phyloP scores from a whole-genome alignment of 2,797 vertebrate genomes.

The Agapornis canus region DNA sequence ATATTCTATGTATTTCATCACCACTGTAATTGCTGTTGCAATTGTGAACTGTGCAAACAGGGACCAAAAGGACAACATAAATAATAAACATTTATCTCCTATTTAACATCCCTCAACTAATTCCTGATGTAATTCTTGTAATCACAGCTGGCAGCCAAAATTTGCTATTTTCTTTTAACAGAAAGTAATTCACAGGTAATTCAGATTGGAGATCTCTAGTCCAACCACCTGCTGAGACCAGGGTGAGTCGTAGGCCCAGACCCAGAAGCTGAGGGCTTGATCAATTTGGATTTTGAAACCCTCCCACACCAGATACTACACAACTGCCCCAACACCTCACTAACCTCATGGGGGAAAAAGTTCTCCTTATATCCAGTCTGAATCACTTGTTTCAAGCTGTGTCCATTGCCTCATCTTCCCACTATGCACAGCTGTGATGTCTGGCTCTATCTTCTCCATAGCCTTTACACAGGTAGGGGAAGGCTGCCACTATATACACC shows the following conservation, averaged over 20 bases:
- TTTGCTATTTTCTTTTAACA: not conserved
- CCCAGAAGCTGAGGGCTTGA: not conserved
- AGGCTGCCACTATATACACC: not conserved
- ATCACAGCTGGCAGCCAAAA: not conserved
- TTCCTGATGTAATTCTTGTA: not conserved
- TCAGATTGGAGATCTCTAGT: not conserved
- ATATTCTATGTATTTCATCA: not conserved
- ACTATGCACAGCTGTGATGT: not conserved
- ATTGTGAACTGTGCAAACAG: not conserved
- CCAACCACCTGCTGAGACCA: not conserved
- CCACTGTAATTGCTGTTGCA: rapidly evolving
- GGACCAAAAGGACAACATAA: not conserved
- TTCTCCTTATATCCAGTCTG: not conserved
- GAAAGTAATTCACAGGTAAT: not conserved
- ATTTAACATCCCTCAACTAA: not conserved
- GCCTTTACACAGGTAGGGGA: not conserved
- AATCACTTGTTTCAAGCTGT: not conserved
- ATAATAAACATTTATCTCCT: not conserved
- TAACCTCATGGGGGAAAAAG: rapidly evolving
- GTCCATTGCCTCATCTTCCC: not conserved
- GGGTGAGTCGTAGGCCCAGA: not conserved
- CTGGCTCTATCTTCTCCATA: not conserved
- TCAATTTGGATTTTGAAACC: not conserved
- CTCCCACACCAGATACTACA: not conserved
- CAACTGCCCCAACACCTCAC: not conserved